phyloP scores from a whole-genome alignment of 2,888 invertebrate species.

The Mamestra brassicae region DNA sequence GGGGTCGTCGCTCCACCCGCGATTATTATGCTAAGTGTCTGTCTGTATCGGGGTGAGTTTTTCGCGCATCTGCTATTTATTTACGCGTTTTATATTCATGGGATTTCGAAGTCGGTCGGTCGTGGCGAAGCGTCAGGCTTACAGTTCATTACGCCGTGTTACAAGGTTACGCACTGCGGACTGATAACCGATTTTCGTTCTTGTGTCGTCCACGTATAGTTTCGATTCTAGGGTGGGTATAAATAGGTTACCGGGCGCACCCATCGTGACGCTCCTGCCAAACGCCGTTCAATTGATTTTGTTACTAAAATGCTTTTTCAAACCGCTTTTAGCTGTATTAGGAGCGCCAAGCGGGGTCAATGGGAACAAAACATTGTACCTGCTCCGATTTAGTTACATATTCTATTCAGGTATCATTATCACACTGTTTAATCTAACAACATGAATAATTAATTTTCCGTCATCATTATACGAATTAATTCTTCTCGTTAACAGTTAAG shows the following conservation, averaged over 20 bases:
- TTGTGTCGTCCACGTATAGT: conserved; percentile 67
- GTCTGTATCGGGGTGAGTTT: conserved; percentile 88
- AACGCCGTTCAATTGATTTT: conserved; percentile 84
- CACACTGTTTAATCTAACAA: conserved; percentile 39
- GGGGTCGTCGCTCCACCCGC: conserved; percentile 75
- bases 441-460: conserved; percentile 51
- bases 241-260: conserved; percentile 81
- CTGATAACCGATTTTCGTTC: conserved; percentile 70
- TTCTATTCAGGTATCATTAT: conserved; percentile 30
- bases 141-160: conserved; percentile 87
- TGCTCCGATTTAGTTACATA: conserved; percentile 21
- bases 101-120: conserved; percentile 84
- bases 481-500: conserved; percentile 48
- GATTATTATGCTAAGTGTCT: conserved; percentile 90
- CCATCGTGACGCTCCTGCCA: conserved; percentile 82
- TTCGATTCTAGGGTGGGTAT: conserved; percentile 45
- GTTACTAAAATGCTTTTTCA: conserved; percentile 76
- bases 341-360: conserved; percentile 44
- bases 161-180: conserved; percentile 73
- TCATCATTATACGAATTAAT: conserved; percentile 51
- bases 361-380: conserved; percentile 24
- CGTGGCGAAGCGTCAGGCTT: conserved; percentile 82
- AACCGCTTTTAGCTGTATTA: conserved; percentile 66
- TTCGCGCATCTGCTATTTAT: conserved; percentile 91
- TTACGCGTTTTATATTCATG: conserved; percentile 90